These are phyloP conservation scores for Rambutsinella grinnellia DNA, from an alignment of 2,888 invertebrate genomes.

Conservation along the genomic window DNA sequence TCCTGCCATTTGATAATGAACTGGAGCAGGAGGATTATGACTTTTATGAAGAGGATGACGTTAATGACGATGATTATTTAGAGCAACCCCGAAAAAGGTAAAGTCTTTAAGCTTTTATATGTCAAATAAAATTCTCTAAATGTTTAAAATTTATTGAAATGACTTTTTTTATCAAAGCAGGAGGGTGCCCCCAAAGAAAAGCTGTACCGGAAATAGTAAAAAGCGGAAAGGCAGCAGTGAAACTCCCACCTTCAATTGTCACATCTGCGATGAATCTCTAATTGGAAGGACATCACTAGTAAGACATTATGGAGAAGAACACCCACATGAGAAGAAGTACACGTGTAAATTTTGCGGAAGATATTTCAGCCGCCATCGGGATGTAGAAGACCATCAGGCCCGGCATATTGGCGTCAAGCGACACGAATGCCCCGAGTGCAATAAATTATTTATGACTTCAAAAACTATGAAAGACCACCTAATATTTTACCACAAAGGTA, in stretches of 20 bases:
- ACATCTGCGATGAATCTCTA: slow-evolving; percentile 8
- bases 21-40: too few species aligned
- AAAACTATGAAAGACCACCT: not conserved
- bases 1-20: too few species aligned
- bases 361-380: slow-evolving; percentile 12
- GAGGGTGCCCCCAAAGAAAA: too few species aligned
- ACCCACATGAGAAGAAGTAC: slow-evolving; percentile 23
- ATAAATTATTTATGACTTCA: not conserved
- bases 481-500: not conserved
- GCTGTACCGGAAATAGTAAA: too few species aligned
- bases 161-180: too few species aligned
- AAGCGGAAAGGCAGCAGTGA: too few species aligned
- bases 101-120: too few species aligned
- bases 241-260: slow-evolving; percentile 19
- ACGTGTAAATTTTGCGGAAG: slow-evolving; percentile 28
- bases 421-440: not conserved
- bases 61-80: too few species aligned
- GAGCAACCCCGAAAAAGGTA: too few species aligned
- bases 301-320: slow-evolving; percentile 10
- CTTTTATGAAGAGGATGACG: too few species aligned
- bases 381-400: slow-evolving; percentile 2
- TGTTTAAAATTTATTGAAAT: too few species aligned
- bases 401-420: not conserved
- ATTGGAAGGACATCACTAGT: slow-evolving; percentile 6
- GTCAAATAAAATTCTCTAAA: too few species aligned